phyloP scores from a whole-genome alignment of 2,113 vertebrate species.

The Scortum barcoo region DNA sequence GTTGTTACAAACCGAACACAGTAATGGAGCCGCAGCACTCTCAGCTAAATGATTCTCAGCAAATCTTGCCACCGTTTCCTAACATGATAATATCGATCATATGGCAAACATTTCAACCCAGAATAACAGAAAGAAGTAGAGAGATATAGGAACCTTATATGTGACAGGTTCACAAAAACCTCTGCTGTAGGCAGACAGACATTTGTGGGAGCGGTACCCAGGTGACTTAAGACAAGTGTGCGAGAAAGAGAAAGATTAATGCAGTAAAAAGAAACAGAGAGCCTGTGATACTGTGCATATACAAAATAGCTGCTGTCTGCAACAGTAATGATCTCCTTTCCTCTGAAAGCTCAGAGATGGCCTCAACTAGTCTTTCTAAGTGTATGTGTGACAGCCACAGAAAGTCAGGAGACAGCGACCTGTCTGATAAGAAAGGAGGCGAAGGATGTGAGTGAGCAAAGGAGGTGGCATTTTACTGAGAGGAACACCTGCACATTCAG shows the following conservation, averaged over 20 bases:
- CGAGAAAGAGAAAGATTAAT: conserved; percentile 56
- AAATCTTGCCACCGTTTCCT: conserved; percentile 57
- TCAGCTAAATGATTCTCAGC: conserved; percentile 56
- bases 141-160: conserved; percentile 43
- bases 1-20: conserved; percentile 38
- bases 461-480: conserved; percentile 90
- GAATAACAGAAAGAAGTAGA: conserved; percentile 43
- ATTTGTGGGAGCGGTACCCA: conserved; percentile 58
- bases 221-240: conserved; percentile 67
- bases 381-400: conserved; percentile 91
- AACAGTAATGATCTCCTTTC: conserved; percentile 77
- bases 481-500: conserved; percentile 95
- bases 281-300: conserved; percentile 75
- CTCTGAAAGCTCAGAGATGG: conserved; percentile 71
- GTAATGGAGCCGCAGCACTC: conserved; percentile 25
- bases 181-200: conserved; percentile 63
- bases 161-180: conserved; percentile 73
- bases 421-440: conserved; percentile 86
- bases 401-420: conserved; percentile 94
- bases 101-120: conserved; percentile 69
- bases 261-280: conserved; percentile 48
- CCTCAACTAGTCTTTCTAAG: conserved; percentile 65
- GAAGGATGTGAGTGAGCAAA: conserved; percentile 76
- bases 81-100: conserved; percentile 71
- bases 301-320: conserved; percentile 80